Base-by-base conservation (phyloP, 2,113 vertebrate species). In the Platichthys flesus region DNA sequence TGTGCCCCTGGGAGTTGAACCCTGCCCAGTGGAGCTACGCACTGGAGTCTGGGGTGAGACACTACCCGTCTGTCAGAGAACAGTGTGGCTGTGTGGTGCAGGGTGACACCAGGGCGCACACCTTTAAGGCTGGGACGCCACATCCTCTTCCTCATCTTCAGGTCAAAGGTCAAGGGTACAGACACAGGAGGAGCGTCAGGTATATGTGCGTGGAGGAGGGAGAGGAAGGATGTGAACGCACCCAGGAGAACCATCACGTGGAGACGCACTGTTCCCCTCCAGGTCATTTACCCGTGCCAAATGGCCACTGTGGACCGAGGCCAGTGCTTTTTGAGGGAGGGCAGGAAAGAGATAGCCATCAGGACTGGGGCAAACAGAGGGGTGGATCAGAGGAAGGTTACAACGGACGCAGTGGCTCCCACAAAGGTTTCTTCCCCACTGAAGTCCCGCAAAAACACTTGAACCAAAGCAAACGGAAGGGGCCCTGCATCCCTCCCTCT, bases 391-490 rank as follows among this genome's bases (percentile, higher is more conserved):
- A 87, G 54, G 84, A 89, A 13, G 57, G 62, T 63, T 93, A 78
- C 64, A 91, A 92, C 47, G 84, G 89, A 74, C 61, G 58, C 6
- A 47, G 37, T 26, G 67, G 59, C 6, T 56, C 64, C 59, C 83
- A 82, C 23, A 75, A 72, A 45, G 68, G 62, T 2, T 94, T 94
- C 74, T 95, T 95, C 65, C 60, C 93, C 21, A 94, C 93, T 2
- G 93, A 94, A 71, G 92, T 93, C 73, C 92, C 92, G 42, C 93
- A 85, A n/a, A 91, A 80, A 52, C 79, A 93, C 57, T 74, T 92
- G 28, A 80, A 69, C 15, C 84, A 80, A 55, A 88, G 74, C 61
- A 76, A 81, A 74, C 42, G 57, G 64, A 87, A 82, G 59, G 82
- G 68, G 20, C 40, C 74, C 40, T 61, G 20, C 14, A 6, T 31